A percentile compares a stretch with the other conserved stretches of the same genome.
Conservation (phyloP, 2,113 vertebrate species). For the Equus przewalskii region DNA sequence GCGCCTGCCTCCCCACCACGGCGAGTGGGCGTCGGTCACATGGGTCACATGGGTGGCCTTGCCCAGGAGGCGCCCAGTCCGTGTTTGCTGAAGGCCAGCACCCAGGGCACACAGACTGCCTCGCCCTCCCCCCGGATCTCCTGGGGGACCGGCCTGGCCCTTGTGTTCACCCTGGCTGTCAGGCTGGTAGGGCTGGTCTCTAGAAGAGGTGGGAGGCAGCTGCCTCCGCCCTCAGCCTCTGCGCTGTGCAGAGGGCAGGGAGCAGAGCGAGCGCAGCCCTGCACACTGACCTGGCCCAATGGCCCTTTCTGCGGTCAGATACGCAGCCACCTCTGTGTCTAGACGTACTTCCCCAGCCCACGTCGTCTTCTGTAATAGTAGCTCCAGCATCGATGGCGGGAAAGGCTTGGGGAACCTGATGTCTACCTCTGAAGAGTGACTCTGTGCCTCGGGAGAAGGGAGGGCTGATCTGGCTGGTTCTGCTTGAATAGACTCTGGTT, state of each 20-base stretch:
- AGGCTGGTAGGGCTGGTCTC: not conserved
- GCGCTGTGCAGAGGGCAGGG: not conserved
- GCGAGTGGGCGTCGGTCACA: fast-evolving
- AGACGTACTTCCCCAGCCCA: not conserved
- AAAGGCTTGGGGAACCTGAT: not conserved
- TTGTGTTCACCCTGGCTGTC: not conserved
- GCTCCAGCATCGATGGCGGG: not conserved
- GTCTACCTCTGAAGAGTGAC: not conserved
- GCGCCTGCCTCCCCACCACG: fast-evolving
- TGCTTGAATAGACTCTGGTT: not conserved
- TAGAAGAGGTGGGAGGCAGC: not conserved
- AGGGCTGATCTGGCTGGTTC: fast-evolving
- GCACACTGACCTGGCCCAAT: fast-evolving
- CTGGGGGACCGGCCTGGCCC: not conserved
- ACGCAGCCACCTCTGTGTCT: fast-evolving
- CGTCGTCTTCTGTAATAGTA: not conserved
- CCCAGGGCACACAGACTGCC: not conserved
- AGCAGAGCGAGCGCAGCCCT: not conserved
- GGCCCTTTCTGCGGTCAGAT: not conserved
- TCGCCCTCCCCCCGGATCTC: not conserved
- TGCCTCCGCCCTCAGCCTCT: not conserved
- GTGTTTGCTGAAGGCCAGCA: fast-evolving
- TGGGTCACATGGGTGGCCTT: not conserved
- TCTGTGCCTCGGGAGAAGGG: not conserved
- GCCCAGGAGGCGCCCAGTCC: not conserved